Percentiles rank a stretch among this genome's conserved stretches.
Evolutionary conservation across 2,888 invertebrate species (phyloP).

Genomic region (Andrena bucephala): DNA sequence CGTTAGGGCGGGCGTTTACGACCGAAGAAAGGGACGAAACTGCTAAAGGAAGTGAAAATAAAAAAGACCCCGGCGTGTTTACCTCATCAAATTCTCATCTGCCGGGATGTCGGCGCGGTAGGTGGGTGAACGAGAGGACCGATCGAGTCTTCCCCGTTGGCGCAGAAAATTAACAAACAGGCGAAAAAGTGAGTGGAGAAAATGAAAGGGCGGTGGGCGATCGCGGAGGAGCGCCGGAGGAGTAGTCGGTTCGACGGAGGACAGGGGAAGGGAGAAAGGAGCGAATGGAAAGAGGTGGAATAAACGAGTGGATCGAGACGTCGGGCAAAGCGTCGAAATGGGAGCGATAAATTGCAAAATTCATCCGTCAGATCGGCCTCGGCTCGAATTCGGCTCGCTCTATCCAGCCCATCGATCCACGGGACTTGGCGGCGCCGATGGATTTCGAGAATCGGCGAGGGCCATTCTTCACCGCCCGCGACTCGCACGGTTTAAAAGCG

Average conservation of each 20-base stretch:
- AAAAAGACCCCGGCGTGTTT: constrained; percentile 72
- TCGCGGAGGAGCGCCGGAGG: constrained; percentile 16
- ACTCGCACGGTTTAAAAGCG: neutral
- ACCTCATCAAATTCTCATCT: constrained; percentile 78
- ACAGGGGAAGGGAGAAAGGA: constrained; percentile 39
- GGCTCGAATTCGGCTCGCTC: constrained; percentile 57
- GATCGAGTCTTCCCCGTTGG: constrained; percentile 46
- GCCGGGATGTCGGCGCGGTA: constrained; percentile 54
- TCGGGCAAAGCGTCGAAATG: constrained; percentile 34
- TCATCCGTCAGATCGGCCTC: constrained; percentile 69
- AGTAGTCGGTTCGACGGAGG: neutral
- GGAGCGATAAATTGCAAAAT: constrained; percentile 75
- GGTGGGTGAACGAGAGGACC: constrained; percentile 17
- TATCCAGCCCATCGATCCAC: constrained; percentile 30
- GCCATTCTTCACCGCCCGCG: neutral
- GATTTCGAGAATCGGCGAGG: constrained; percentile 10
- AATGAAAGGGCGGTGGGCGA: constrained; percentile 27
- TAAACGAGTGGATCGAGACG: constrained; percentile 38
- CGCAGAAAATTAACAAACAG: constrained; percentile 70
- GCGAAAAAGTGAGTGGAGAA: constrained; percentile 55
- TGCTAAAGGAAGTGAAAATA: constrained; percentile 37
- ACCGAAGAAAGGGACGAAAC: constrained; percentile 46
- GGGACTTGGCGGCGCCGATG: neutral
- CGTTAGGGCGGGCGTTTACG: constrained; percentile 51
- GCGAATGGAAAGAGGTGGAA: constrained; percentile 29